A percentile compares a stretch with the other conserved stretches of the same genome.
phyloP scores from a whole-genome alignment of 2,888 invertebrate genomes.

The Cryptus armator region DNA sequence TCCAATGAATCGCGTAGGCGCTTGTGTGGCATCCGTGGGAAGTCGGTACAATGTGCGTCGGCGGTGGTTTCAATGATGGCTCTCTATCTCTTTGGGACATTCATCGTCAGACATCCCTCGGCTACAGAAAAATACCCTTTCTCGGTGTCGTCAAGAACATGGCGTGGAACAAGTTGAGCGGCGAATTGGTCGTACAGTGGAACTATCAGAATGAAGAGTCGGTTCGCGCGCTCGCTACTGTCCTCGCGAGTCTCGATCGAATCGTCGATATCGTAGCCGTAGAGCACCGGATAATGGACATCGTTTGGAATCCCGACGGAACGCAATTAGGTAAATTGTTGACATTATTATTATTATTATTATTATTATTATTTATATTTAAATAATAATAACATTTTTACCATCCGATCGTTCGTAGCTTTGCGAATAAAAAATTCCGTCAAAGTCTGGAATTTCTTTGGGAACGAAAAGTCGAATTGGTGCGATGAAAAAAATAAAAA shows the following conservation, averaged over 20 bases:
- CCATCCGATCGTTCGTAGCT: conserved; percentile 65
- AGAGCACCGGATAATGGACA: conserved; percentile 58
- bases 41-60: conserved; percentile 77
- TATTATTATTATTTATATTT: background rate
- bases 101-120: conserved; percentile 70
- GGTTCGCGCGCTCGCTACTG: conserved; percentile 70
- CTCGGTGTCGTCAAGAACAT: conserved; percentile 74
- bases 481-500: conserved; percentile 29
- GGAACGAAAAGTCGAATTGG: conserved; percentile 69
- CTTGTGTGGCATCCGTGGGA: conserved; percentile 81
- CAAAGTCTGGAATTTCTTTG: conserved; percentile 78
- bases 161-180: conserved; percentile 78
- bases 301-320: conserved; percentile 77
- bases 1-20: conserved; percentile 68
- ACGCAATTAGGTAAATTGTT: conserved; percentile 77
- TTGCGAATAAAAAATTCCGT: conserved; percentile 69
- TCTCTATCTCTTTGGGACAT: conserved; percentile 79
- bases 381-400: too few species aligned
- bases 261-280: conserved; percentile 77
- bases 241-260: conserved; percentile 76
- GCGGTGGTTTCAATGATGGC: conserved; percentile 74
- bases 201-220: conserved; percentile 64
- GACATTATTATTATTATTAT: background rate
- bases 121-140: conserved; percentile 72
- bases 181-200: conserved; percentile 81